Conservation (phyloP, 2,888 invertebrate genomes). For the Cyclophora albipunctata region DNA sequence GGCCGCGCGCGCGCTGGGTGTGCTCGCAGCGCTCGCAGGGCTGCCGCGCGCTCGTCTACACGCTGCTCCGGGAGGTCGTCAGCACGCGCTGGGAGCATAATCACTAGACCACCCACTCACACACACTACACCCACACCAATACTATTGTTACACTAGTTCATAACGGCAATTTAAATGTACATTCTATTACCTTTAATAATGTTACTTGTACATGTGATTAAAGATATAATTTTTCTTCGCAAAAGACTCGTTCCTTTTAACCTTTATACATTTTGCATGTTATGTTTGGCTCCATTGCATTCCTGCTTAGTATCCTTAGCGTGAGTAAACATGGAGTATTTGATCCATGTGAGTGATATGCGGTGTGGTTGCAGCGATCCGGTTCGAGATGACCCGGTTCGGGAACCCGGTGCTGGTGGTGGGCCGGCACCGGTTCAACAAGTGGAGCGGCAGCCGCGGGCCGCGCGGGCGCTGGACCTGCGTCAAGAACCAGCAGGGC, state of each 20-base stretch:
- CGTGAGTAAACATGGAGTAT: too few species aligned
- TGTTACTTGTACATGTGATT: too few species aligned
- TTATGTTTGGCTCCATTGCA: too few species aligned
- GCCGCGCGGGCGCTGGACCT: conserved; percentile 41
- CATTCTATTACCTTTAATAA: conserved; percentile 19
- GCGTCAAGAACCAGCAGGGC: conserved; percentile 44
- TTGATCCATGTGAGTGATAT: too few species aligned
- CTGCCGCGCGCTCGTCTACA: conserved; percentile 35
- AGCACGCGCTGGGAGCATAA: conserved; percentile 19
- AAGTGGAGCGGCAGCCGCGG: conserved; percentile 43
- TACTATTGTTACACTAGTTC: too few species aligned
- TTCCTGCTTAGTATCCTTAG: too few species aligned
- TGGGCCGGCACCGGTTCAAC: conserved; percentile 42
- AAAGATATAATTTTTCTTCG: too few species aligned
- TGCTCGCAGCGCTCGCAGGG: conserved; percentile 23
- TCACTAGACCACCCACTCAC: conserved; percentile 3
- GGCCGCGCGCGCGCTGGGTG: conserved; percentile 20
- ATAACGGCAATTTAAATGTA: too few species aligned
- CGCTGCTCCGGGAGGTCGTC: conserved; percentile 23
- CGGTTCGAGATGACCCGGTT: background rate
- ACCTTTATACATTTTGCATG: too few species aligned
- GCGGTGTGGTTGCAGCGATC: too few species aligned
- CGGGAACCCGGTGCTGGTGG: conserved; percentile 53
- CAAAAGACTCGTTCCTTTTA: too few species aligned
- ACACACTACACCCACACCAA: conserved; percentile 8